These are phyloP conservation scores for Blastomussa wellsi DNA, from an alignment of 92 coral and sea anemone species.

Conservation along the genomic window DNA sequence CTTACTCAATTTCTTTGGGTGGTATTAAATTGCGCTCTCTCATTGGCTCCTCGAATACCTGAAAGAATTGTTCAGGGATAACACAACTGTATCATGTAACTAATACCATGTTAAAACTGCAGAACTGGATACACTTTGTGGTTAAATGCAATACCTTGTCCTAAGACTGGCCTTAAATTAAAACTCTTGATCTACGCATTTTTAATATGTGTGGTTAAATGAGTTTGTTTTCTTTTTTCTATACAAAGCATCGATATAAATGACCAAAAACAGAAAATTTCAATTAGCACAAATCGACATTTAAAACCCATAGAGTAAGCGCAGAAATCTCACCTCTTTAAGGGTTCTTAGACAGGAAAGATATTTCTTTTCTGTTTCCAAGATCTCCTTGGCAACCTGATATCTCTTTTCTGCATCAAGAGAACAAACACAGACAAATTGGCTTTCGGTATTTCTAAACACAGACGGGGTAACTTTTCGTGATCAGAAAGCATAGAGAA, in stretches of 20 bases:
- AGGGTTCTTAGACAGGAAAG: slow-evolving; percentile 82
- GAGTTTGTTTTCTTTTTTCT: not conserved
- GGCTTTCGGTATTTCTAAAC: not conserved
- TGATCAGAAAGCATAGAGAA: not conserved
- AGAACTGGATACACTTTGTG: not conserved
- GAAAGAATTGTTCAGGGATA: not conserved
- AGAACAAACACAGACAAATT: slow-evolving; percentile 23
- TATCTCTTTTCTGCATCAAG: slow-evolving; percentile 76
- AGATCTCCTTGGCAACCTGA: slow-evolving; percentile 85
- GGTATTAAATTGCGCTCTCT: slow-evolving; percentile 64
- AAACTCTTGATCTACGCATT: not conserved
- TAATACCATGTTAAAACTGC: not conserved
- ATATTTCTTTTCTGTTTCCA: slow-evolving; percentile 95
- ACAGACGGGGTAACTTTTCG: slow-evolving; percentile 7
- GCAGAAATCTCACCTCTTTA: slow-evolving; percentile 71
- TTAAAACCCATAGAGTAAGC: not conserved
- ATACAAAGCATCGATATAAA: not conserved
- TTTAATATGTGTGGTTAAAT: not conserved
- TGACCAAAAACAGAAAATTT: not conserved
- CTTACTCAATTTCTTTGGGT: slow-evolving; percentile 86
- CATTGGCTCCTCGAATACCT: slow-evolving; percentile 92
- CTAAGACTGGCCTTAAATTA: not conserved
- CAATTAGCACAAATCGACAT: not conserved
- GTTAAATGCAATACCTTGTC: not conserved
- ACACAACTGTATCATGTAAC: not conserved